Evolutionary conservation across 2,797 vertebrate genomes (phyloP).

Genomic region (Pampus argenteus): DNA sequence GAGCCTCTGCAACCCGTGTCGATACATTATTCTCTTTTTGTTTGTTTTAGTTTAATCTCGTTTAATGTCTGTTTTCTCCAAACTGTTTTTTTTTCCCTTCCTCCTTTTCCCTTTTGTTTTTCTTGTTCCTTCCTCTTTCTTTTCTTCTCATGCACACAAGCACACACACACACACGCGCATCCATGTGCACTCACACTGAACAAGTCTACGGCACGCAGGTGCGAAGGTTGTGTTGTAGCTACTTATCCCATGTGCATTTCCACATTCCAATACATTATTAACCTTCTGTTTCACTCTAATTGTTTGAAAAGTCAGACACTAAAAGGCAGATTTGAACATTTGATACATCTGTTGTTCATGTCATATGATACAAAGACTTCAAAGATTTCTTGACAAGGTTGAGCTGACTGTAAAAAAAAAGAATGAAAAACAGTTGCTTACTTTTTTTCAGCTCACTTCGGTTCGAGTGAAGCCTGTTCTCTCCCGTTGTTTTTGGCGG

Average conservation of each 20-base stretch:
- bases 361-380: conserved; percentile 50
- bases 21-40: conserved; percentile 9
- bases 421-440: conserved; percentile 22
- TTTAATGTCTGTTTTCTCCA: conserved; percentile 10
- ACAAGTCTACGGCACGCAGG: conserved; percentile 60
- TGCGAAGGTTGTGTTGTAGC: conserved; percentile 74
- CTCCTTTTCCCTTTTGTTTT: background rate
- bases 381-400: conserved; percentile 49
- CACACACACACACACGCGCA: conserved; percentile 10
- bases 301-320: conserved; percentile 39
- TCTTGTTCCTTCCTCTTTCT: conserved; percentile 6
- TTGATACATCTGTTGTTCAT: conserved; percentile 52
- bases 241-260: conserved; percentile 71
- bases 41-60: conserved; percentile 34
- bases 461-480: background rate
- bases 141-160: background rate
- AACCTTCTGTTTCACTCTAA: conserved; percentile 46
- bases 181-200: background rate
- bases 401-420: conserved; percentile 44
- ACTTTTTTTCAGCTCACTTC: conserved; percentile 27
- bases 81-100: conserved; percentile 9
- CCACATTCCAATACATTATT: conserved; percentile 69
- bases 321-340: conserved; percentile 44
- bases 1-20: conserved; percentile 24
- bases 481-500: conserved; percentile 15